Evolutionary conservation across 2,797 vertebrate species (phyloP).

Genomic region (Dendrocincla fuliginosa): DNA sequence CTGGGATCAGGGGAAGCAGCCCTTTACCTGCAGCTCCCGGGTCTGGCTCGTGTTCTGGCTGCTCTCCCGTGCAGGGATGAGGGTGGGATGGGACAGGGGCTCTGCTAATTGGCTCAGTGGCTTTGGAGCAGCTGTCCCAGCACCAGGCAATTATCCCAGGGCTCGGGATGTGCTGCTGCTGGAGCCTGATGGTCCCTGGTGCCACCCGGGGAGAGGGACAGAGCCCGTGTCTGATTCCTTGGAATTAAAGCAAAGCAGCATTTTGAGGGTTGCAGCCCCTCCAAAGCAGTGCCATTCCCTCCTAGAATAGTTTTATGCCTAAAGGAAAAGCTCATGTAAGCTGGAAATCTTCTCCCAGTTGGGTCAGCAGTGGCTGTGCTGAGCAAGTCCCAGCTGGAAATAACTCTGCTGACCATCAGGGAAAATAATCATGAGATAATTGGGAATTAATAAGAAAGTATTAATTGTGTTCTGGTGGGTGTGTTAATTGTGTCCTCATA

Average conservation of each 20-base stretch:
- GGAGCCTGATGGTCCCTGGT: neutral
- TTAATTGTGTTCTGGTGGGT: neutral
- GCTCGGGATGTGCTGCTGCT: neutral
- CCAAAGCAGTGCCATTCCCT: neutral
- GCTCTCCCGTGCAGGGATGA: neutral
- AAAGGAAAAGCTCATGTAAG: neutral
- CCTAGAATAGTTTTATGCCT: rapidly evolving
- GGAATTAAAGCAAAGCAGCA: neutral
- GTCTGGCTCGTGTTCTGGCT: neutral
- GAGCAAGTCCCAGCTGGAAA: neutral
- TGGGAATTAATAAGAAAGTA: neutral
- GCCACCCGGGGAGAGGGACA: rapidly evolving
- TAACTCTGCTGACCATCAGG: neutral
- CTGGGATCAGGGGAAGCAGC: neutral
- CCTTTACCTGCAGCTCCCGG: neutral
- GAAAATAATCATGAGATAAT: neutral
- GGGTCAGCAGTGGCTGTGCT: neutral
- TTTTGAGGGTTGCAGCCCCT: neutral
- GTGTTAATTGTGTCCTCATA: neutral
- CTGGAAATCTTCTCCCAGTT: neutral
- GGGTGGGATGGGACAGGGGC: neutral
- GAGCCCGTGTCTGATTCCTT: neutral
- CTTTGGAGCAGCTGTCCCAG: neutral
- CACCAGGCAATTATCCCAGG: conserved; percentile 37
- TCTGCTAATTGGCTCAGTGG: conserved; percentile 29